phyloP scores from a whole-genome alignment of 2,888 invertebrate genomes.

The Anagyrus pseudococci region DNA sequence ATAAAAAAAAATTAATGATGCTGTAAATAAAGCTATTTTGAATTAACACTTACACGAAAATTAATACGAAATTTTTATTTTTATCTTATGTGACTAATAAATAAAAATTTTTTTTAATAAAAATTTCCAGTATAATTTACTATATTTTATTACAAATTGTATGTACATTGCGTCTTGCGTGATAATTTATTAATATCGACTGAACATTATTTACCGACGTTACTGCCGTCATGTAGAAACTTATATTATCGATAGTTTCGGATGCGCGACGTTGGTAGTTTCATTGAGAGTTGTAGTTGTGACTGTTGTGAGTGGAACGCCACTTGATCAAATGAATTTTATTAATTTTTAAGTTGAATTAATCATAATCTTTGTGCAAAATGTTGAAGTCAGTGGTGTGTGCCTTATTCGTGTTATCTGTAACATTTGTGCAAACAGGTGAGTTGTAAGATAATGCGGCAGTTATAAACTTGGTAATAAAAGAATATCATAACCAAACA shows the following conservation, averaged over 20 bases:
- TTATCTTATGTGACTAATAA: too few species aligned
- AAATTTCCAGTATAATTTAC: too few species aligned
- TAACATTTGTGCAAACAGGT: constrained; percentile 16
- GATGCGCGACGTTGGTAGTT: neutral
- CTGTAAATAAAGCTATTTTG: too few species aligned
- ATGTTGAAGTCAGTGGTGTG: constrained; percentile 21
- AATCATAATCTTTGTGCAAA: constrained; percentile 14
- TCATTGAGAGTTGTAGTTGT: neutral
- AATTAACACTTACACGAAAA: too few species aligned
- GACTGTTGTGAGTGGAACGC: neutral
- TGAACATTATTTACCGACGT: too few species aligned
- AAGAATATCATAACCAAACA: constrained; percentile 30
- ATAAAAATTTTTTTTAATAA: too few species aligned
- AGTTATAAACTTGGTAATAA: neutral
- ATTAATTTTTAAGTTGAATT: constrained; percentile 1
- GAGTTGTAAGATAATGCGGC: neutral
- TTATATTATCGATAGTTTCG: neutral
- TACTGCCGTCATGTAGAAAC: too few species aligned
- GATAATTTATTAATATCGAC: too few species aligned
- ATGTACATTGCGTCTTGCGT: too few species aligned
- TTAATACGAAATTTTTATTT: too few species aligned
- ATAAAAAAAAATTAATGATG: too few species aligned
- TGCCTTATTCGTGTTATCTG: constrained; percentile 3
- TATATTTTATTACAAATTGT: too few species aligned
- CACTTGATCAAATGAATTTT: neutral